These are phyloP conservation scores for Melinopterus prodromus DNA, from an alignment of 2,888 invertebrate species.

Conservation along the genomic window DNA sequence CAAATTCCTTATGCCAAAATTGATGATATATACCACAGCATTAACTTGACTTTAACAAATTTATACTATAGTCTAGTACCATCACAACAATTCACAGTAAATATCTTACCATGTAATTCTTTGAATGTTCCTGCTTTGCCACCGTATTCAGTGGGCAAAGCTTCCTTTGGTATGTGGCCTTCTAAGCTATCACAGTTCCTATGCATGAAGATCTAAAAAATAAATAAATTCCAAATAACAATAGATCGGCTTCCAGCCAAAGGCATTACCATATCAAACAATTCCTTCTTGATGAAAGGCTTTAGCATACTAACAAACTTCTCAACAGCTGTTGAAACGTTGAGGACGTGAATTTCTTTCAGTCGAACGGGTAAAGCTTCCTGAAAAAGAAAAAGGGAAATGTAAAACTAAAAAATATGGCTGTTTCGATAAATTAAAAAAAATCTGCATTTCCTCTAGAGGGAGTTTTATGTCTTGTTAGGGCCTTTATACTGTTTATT, in stretches of 20 bases:
- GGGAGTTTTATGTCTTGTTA: too few species aligned
- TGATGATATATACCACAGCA: too few species aligned
- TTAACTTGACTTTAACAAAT: too few species aligned
- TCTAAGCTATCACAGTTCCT: constrained; percentile 28
- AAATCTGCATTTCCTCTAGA: too few species aligned
- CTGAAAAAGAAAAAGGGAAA: constrained; percentile 21
- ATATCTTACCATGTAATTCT: constrained; percentile 34
- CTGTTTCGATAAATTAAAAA: too few species aligned
- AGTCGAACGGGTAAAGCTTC: constrained; percentile 35
- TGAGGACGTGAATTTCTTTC: constrained; percentile 34
- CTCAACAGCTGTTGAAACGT: constrained; percentile 30
- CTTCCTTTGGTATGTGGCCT: constrained; percentile 35
- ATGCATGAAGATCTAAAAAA: constrained; percentile 35
- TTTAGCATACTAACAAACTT: constrained; percentile 29
- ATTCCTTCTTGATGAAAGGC: constrained; percentile 33
- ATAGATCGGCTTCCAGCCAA: not conserved
- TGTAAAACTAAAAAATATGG: too few species aligned
- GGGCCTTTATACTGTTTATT: too few species aligned
- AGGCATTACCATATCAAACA: constrained; percentile 31
- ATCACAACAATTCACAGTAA: too few species aligned
- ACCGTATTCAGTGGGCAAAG: constrained; percentile 37
- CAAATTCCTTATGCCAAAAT: too few species aligned
- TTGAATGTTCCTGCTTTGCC: constrained; percentile 31
- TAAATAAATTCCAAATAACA: not conserved
- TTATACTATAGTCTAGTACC: too few species aligned